Evolutionary conservation across 37 sponge, comb jelly and placozoan species (phyloP), one percentile per base, ranked within the genome.

Genomic region (Chondrilla cf. caribensis): DNA sequence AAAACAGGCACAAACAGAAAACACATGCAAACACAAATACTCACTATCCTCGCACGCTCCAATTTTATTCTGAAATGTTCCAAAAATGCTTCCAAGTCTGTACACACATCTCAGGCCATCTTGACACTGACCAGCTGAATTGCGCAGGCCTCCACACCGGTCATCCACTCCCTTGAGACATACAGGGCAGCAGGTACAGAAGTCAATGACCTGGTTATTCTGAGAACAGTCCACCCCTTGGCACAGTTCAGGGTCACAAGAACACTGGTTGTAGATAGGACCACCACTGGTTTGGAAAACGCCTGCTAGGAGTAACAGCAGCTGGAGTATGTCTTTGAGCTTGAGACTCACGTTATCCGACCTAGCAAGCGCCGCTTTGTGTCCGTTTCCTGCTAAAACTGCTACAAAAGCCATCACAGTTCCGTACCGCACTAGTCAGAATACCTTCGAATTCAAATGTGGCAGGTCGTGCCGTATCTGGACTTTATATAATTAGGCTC

Each of bases 11-110:
- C 11, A 47, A 47, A 47, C 51, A 47, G 11, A 11, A 47, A 6
- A 47, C 6, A 14, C 51, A 14, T 11, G 9, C 6, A 6, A 6
- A 47, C 9, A 47, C 64, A 29, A 62, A 19, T 33, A 25, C 59
- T 76, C 58, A 85, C 89, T 81, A 65, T 73, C 54, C 32, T 89
- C 89, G 43, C 89, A 89, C 18, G 47, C 59, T 76, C 89, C 89
- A 2, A 58, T 43, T 24, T 78, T 35, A 2, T 75, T 8, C n/a
- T 14, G 51, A 11, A 11, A 47, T 11, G 55, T 43, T 29, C 81
- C 81, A 4, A 89, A 39, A 36, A 81, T 47, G 70, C 58, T 85
- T 0, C 89, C 89, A 1, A 75, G 58, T 39, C 89, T 25, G 47
- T 81, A 80, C 22, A 17, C 70, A 65, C 89, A 89, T 18, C 26